phyloP scores from a whole-genome alignment of 2,797 vertebrate genomes.

The Antennarius maculatus region DNA sequence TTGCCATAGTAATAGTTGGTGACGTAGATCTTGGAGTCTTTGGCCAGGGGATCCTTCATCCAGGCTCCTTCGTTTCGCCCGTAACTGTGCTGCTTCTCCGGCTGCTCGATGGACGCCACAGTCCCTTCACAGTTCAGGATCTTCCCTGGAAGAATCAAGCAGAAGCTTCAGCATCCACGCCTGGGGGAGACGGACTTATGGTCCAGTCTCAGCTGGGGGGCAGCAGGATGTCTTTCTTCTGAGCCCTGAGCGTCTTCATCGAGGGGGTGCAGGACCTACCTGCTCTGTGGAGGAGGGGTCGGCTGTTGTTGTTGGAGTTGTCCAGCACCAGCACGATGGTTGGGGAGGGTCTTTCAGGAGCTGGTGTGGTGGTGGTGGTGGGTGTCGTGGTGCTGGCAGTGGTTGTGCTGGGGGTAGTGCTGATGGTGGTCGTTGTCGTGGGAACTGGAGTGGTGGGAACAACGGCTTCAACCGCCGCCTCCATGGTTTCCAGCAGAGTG shows the following conservation, averaged over 20 bases:
- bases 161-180: conserved; percentile 4
- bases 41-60: conserved; percentile 96
- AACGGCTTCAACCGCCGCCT: conserved; percentile 43
- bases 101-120: conserved; percentile 87
- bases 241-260: background rate
- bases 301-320: conserved; percentile 76
- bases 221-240: background rate
- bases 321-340: conserved; percentile 69
- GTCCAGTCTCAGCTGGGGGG: conserved; percentile 29
- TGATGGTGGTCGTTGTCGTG: conserved; percentile 33
- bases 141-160: conserved; percentile 69
- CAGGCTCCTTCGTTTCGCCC: conserved; percentile 97
- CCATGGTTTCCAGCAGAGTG: conserved; percentile 65
- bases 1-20: conserved; percentile 99
- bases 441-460: conserved; percentile 18
- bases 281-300: conserved; percentile 77
- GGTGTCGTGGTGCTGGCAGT: conserved; percentile 44
- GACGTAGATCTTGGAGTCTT: conserved; percentile 92
- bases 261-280: conserved; percentile 65
- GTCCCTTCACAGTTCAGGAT: conserved; percentile 92
- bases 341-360: conserved; percentile 57
- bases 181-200: conserved; percentile 6
- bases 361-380: conserved; percentile 43
- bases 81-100: conserved; percentile 92
- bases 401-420: conserved; percentile 36